Conservation (phyloP, 2,888 invertebrate species). For the Philaethria dido region DNA sequence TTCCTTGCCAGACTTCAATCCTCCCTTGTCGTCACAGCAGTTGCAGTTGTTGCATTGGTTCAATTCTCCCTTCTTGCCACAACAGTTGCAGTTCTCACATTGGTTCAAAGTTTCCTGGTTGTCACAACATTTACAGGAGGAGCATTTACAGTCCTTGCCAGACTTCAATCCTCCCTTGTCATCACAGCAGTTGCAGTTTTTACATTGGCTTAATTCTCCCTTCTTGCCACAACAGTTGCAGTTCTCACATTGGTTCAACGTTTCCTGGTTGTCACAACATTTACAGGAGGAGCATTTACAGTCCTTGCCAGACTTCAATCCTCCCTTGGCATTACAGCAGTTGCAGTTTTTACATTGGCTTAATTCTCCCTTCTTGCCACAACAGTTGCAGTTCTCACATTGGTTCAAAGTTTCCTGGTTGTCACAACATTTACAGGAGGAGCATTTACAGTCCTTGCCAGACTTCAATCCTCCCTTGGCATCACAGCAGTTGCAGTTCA, state of each 20-base stretch:
- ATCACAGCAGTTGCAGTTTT: neutral
- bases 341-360: neutral
- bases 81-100: neutral
- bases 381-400: conserved; percentile 1
- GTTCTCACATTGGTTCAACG: neutral
- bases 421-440: neutral
- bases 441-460: neutral
- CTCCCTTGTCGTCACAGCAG: neutral
- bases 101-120: neutral
- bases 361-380: neutral
- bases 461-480: neutral
- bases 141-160: neutral
- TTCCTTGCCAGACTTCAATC: neutral
- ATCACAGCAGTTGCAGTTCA: neutral
- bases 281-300: neutral
- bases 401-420: neutral
- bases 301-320: neutral
- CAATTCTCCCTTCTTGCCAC: neutral
- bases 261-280: neutral
- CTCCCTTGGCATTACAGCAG: neutral
- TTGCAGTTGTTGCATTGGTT: neutral
- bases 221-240: neutral
- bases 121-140: no score
- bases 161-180: neutral
- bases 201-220: neutral